Evolutionary conservation across 2,113 vertebrate genomes (phyloP).

Genomic region (Phaetusa simplex): DNA sequence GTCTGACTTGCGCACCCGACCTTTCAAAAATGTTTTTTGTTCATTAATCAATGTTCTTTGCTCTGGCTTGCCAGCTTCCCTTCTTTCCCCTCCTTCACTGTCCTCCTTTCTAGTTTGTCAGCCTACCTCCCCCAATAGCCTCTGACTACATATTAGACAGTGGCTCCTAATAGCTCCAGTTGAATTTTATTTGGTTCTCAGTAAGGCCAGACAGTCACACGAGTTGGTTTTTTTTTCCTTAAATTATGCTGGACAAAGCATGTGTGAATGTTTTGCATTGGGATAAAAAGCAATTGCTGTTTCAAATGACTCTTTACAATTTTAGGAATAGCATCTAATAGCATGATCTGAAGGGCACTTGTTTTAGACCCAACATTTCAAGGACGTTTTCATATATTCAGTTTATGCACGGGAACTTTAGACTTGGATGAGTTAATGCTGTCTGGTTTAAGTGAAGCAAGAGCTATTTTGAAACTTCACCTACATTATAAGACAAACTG

Average conservation of each 20-base stretch:
- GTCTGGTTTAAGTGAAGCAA: background rate
- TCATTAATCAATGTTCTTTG: constrained; percentile 76
- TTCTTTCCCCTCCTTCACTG: constrained; percentile 51
- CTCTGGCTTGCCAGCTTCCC: constrained; percentile 64
- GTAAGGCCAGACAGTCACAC: background rate
- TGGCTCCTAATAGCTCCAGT: background rate
- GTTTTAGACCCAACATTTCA: background rate
- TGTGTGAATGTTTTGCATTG: background rate
- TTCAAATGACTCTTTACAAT: background rate
- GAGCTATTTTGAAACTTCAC: background rate
- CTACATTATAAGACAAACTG: background rate
- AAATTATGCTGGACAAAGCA: background rate
- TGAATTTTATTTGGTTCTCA: constrained; percentile 35
- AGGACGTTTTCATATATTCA: background rate
- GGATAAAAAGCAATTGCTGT: background rate
- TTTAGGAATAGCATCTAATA: background rate
- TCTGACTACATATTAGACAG: background rate
- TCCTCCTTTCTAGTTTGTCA: constrained; percentile 56
- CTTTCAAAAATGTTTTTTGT: constrained; percentile 75
- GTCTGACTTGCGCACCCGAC: constrained; percentile 66
- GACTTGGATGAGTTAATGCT: background rate
- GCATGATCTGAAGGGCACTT: background rate
- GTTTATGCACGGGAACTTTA: background rate
- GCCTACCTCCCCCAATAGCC: background rate
- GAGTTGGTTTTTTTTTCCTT: background rate